Base-by-base conservation (phyloP, 2,888 invertebrate genomes). In the Leptopilina syphax region DNA sequence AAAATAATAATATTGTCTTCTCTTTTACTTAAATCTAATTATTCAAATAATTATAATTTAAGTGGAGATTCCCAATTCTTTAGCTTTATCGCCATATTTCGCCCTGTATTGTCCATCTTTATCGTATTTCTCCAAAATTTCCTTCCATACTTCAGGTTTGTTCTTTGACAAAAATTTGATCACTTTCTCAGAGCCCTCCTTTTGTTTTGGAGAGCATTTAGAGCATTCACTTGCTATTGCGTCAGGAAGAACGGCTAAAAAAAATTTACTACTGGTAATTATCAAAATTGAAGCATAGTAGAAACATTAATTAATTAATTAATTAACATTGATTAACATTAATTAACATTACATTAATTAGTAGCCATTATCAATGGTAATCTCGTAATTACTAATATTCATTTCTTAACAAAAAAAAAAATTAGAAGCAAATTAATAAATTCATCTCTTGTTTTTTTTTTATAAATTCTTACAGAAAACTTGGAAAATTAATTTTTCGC, bases 131-230 rank as follows among this genome's bases (percentile, higher is more conserved):
- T 89, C 93, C 83, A 94, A 93, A 60, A 97, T 91, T 83, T 94
- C 93, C 7, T 93, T 93, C 95, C 96, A 97, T 87, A 94, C 92
- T 0, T 93, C 93, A 0, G 93, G 92, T 85, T 93, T 89, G 84
- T 93, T 92, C 76, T 83, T 90, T 84, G 95, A 94, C 82, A 97
- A 92, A 87, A 93, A 94, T 24, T 94, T 93, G 54, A 96, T 94
- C 7, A 96, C 94, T 83, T 93, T 95, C 85, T 95, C 94, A 68
- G 95, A 94, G 66, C 94, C 95, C 4, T 91, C 88, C 87, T 93
- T 94, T 89, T 96, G 96, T 41, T 93, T 93, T 57, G 95, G 94
- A 44, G 94, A 95, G 89, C 96, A 96, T 89, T 95, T 95, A 78
- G 88, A 86, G 90, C 96, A 96, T 76, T 94, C 94, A 3, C 94